phyloP scores from a whole-genome alignment of 2,888 invertebrate genomes.

The Spodoptera exigua region DNA sequence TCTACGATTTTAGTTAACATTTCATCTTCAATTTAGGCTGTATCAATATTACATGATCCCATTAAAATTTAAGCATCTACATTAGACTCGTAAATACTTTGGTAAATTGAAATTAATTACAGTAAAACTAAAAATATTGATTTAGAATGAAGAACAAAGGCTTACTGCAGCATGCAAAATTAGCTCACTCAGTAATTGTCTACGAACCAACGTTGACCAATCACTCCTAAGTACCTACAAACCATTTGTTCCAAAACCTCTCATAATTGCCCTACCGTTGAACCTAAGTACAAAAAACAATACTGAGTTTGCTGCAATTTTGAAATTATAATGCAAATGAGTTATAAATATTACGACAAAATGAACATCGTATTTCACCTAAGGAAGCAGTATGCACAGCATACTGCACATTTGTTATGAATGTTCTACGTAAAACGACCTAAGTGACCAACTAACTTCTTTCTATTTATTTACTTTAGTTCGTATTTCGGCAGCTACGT shows the following conservation, averaged over 20 bases:
- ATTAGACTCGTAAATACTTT: conserved; percentile 77
- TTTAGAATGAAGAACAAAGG: conserved; percentile 65
- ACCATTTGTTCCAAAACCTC: conserved; percentile 53
- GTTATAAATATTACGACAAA: conserved; percentile 54
- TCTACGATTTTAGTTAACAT: conserved; percentile 38
- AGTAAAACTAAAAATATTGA: conserved; percentile 70
- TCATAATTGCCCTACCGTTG: conserved; percentile 42
- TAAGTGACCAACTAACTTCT: conserved; percentile 52
- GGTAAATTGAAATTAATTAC: conserved; percentile 83
- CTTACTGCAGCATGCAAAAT: conserved; percentile 37
- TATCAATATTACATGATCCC: conserved; percentile 27
- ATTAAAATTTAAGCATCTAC: conserved; percentile 55
- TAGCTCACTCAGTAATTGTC: conserved; percentile 54
- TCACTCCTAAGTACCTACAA: conserved; percentile 60
- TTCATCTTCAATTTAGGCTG: conserved; percentile 29
- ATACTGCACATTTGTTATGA: conserved; percentile 62
- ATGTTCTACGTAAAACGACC: conserved; percentile 48
- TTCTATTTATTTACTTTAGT: conserved; percentile 57
- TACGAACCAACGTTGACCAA: conserved; percentile 48
- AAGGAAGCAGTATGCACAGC: conserved; percentile 70
- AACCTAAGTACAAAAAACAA: conserved; percentile 66
- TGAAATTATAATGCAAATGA: conserved; percentile 51
- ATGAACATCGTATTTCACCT: conserved; percentile 56
- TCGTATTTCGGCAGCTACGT: conserved; percentile 63
- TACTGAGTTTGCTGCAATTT: conserved; percentile 65